phyloP scores from a whole-genome alignment of 2,797 vertebrate genomes.

The Rhodeus uyekii region DNA sequence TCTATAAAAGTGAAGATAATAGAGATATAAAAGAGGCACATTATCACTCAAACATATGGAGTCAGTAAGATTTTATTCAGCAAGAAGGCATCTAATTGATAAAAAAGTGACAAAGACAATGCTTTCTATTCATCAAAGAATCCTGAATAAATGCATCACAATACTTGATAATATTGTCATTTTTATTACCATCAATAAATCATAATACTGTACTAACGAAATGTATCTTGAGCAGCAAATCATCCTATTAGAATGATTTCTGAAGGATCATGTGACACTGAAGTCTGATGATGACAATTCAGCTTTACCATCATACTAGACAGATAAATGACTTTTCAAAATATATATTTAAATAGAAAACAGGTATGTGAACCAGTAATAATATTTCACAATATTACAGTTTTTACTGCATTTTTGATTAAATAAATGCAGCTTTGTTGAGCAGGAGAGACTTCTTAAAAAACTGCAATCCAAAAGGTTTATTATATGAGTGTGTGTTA shows the following conservation, averaged over 20 bases:
- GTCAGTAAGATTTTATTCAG: not conserved
- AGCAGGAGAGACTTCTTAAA: not conserved
- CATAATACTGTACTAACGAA: not conserved
- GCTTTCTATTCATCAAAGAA: not conserved
- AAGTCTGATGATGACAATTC: not conserved
- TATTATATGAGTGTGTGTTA: not conserved
- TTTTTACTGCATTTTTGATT: not conserved
- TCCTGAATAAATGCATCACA: not conserved
- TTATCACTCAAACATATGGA: not conserved
- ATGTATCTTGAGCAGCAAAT: not conserved
- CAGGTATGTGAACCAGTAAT: not conserved
- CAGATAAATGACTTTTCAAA: not conserved
- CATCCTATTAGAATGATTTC: not conserved
- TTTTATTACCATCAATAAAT: not conserved
- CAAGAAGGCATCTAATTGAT: not conserved
- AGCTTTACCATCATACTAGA: not conserved
- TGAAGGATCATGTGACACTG: not conserved
- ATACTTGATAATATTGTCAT: not conserved
- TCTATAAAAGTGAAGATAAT: constrained; percentile 10
- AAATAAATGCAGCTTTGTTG: not conserved
- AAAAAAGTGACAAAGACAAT: not conserved
- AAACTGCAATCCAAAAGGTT: not conserved
- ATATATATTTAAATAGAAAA: not conserved
- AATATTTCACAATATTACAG: not conserved
- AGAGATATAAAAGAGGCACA: not conserved